Evolutionary conservation across 2,888 invertebrate genomes (phyloP), one percentile per base, ranked within the genome.

Genomic region (Synanthedon andrenaeformis): DNA sequence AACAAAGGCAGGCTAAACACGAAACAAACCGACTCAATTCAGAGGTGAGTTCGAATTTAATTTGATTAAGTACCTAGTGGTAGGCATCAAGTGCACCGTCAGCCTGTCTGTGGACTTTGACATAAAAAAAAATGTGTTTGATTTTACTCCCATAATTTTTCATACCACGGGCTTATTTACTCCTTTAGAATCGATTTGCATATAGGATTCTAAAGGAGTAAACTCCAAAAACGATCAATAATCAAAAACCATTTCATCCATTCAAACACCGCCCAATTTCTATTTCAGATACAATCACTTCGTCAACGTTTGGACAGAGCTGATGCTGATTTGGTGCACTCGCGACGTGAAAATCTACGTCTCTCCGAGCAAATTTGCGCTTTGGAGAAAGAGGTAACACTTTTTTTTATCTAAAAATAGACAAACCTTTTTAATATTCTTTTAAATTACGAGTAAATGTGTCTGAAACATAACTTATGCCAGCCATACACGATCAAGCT

Each of bases 321-420:
- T 13, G 95, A 96, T 72, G 93, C 93, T 0, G 95, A 95, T 69
- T 70, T 95, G 57, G 89, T 95, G 41, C 94, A 95, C 65, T 92
- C 94, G 14, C 90, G 94, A 51, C 89, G 95, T 10, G 94, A 95
- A 71, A 94, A 95, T 65, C 81, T 95, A 42, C 90, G 94, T 51
- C 87, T 95, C 10, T 90, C 91, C 12, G 95, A 95, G 70, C 94
- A 94, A 69, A 91, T 95, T 42, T 90, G 94, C 3, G 91, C 90
- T 54, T 77, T 95, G 61, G 95, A 96, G 69, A 94, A 94, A 79
- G 95, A 95, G 90, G 95, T 94, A 72, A 55, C 2, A 35, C 23
- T 1, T 5, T 35, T 23, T 28, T 35, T 35, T 35, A 35, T 2
- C 6, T 8, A 28, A 28, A 28, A 28, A 28, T 28, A 28, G 6